Evolutionary conservation across 2,113 vertebrate genomes (phyloP).

Genomic region (Ptilonorhynchus violaceus): DNA sequence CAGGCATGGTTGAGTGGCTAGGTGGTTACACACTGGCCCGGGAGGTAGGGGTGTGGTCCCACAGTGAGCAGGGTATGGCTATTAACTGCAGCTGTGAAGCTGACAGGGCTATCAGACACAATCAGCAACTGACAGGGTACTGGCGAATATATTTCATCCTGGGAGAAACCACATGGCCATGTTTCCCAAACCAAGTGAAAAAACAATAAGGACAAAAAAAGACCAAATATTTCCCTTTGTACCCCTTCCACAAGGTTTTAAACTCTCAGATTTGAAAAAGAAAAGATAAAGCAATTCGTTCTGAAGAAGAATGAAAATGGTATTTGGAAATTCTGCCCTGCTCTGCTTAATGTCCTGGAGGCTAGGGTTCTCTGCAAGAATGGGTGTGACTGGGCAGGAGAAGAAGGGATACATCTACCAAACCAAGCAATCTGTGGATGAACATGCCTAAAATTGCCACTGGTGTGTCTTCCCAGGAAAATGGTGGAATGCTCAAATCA

Average conservation of each 20-base stretch:
- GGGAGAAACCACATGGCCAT: background rate
- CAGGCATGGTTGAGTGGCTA: background rate
- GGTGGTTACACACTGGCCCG: background rate
- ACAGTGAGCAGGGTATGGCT: background rate
- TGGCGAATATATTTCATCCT: background rate
- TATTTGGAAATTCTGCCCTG: background rate
- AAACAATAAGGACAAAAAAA: background rate
- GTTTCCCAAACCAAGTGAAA: background rate
- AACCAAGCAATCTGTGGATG: background rate
- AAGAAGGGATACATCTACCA: background rate
- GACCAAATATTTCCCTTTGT: background rate
- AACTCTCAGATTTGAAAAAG: background rate
- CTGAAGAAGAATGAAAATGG: background rate
- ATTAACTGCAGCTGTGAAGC: conserved; percentile 21
- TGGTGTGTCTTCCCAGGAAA: background rate
- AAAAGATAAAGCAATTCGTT: background rate
- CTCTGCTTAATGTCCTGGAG: background rate
- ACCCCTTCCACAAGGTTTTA: background rate
- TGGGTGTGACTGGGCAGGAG: background rate
- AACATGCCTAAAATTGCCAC: background rate
- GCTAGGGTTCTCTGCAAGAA: background rate
- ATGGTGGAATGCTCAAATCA: rapidly evolving
- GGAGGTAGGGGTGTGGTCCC: background rate
- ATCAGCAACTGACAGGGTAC: conserved; percentile 7
- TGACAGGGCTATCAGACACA: background rate